Base-by-base conservation (phyloP, 2,888 invertebrate genomes). In the Mythimna pallens region DNA sequence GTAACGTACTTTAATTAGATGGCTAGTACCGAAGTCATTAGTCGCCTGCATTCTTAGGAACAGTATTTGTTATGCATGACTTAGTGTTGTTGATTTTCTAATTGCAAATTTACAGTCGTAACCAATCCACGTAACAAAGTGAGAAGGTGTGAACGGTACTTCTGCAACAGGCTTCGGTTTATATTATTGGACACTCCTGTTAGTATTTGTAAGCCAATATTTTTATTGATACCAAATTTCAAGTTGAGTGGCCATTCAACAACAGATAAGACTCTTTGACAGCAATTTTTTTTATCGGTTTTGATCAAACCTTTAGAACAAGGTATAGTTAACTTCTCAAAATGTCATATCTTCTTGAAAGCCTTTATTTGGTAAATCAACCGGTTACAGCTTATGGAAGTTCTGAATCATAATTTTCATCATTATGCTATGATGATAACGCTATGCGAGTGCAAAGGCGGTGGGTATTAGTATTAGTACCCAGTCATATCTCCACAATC, bases 61-160 rank as follows among this genome's bases (percentile, higher is more conserved):
- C 65, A 59, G 54, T 63, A 52, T 70, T 83, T 75, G 52, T 65
- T 52, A 83, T 80, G 84, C 80, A 67, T 67, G 68, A 83, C 55
- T 82, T 65, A 68, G 55, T 64, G 73, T 54, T 58, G 80, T 34
- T 43, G 62, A 73, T 80, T 83, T 81, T 83, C 66, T 76, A 80
- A 76, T 75, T 80, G 84, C 76, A 75, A 70, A 80, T 81, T 82
- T 65, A 47, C 52, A 76, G 55, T 70, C 40, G 80, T 81, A 70
- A 80, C 82, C 70, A 68, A 66, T 73, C 70, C 83, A 87, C 71
- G 78, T 84, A 65, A 70, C 54, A n/a, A 34, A 57, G 9, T 47
- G 59, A 52, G 40, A 55, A 63, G 17, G 22, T 20, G 22, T 34
- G 17, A 61, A 61, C 59, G 43, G 47, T 40, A 68, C 8, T 30